Base-by-base conservation (phyloP, 2,797 vertebrate genomes). In the Squalus acanthias region DNA sequence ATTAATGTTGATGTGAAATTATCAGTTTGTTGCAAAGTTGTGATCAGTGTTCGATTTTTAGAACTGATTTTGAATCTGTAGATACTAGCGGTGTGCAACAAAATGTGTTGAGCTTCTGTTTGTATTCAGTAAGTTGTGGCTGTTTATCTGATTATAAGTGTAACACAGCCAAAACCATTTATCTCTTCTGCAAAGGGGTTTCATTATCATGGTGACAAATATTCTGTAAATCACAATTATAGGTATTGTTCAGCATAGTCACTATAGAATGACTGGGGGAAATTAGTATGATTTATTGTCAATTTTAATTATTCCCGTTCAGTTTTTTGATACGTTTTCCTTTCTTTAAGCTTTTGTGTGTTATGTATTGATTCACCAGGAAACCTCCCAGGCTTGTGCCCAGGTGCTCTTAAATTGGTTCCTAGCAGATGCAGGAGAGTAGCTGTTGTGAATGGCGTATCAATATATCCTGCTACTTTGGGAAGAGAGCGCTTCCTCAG, bases 1-100 rank as follows among this genome's bases (percentile, higher is more conserved):
- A 2, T 93, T 39, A 93, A 67, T 93, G 26, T 67, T 39, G 13
- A n/a, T 65, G 60, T 93, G n/a, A 65, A 93, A 15, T 65, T 67
- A 57, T 88, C 50, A 93, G 63, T 93, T 93, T 67, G 63, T 67
- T 70, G n/a, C 60, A 94, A 94, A 94, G 60, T 70, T 70, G 9
- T 0, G n/a, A 63, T 60, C 57, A 50, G n/a, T 50, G 17, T 46
- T 95, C 0, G 9, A 13, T 95, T 70, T 50, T 70, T 95, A 46
- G 20, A 70, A 26, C 24, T 50, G 67, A 7, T 50, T 70, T 69
- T 70, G 20, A 95, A 70, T 46, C 67, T 93, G 60, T 94, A 50
- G n/a, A 50, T 46, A 50, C 39, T 70, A 46, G 9, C 24, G 53
- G 53, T 89, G 87, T 29, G 87, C 46, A 95, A 93, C 67, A 95